These are phyloP conservation scores for Busseola fusca DNA, from an alignment of 2,888 invertebrate species.

Conservation along the genomic window DNA sequence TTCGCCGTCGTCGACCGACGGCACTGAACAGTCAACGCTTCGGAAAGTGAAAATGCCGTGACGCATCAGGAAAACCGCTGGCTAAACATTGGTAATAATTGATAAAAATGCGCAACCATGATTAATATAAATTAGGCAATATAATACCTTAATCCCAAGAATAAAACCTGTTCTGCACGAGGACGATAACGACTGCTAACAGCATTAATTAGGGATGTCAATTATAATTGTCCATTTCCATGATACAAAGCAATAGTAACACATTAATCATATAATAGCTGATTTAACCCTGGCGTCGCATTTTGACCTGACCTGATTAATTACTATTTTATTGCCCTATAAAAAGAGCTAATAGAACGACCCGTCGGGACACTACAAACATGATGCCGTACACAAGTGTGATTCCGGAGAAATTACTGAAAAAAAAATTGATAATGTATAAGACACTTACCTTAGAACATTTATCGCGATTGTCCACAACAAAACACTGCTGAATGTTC, in stretches of 20 bases:
- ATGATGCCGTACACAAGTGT: neutral
- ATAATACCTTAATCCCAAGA: neutral
- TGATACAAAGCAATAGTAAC: constrained; percentile 14
- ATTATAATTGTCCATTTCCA: constrained; percentile 14
- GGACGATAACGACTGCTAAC: neutral
- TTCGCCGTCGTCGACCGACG: neutral
- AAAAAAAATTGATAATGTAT: constrained; percentile 20
- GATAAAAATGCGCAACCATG: neutral
- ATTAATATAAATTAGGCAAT: neutral
- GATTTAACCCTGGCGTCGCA: constrained; percentile 34
- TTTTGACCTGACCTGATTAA: constrained; percentile 59
- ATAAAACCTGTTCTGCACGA: neutral
- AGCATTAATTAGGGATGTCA: constrained; percentile 9
- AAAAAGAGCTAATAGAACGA: constrained; percentile 32
- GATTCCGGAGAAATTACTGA: constrained; percentile 2
- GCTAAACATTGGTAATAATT: neutral
- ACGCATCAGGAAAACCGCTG: neutral
- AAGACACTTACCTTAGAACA: constrained; percentile 81
- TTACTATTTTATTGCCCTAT: constrained; percentile 52
- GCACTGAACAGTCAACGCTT: neutral
- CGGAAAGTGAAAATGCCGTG: neutral
- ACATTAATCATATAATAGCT: constrained; percentile 28
- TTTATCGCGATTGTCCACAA: constrained; percentile 76
- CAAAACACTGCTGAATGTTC: constrained; percentile 71
- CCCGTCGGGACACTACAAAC: neutral